Conservation (phyloP, 2,113 vertebrate genomes). For the Monopterus albus region DNA sequence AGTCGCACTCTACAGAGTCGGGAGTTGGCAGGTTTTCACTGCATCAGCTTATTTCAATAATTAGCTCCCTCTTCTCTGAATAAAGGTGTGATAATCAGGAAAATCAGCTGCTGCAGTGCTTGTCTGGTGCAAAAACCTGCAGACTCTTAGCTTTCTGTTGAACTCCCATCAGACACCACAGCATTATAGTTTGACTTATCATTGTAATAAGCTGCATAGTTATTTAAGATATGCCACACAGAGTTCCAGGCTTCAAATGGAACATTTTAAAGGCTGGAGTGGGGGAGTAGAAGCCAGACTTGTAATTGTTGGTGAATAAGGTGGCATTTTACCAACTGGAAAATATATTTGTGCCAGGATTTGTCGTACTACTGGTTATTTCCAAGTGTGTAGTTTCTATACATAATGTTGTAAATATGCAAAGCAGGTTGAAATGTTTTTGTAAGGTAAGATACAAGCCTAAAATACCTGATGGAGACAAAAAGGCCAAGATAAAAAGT, state of each 20-base stretch:
- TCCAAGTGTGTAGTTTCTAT: no score
- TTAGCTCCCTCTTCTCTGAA: slow-evolving; percentile 38
- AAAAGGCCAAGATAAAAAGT: no score
- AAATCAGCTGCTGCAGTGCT: slow-evolving; percentile 53
- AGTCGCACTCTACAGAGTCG: background rate
- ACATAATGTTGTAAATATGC: no score
- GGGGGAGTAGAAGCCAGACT: no score
- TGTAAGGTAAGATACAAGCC: no score
- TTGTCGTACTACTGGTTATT: no score
- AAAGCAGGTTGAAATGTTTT: no score
- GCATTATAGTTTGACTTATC: background rate
- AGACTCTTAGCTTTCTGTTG: slow-evolving; percentile 32
- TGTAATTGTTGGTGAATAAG: no score
- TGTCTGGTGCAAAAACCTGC: slow-evolving; percentile 33
- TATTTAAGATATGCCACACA: no score
- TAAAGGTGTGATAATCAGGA: slow-evolving; percentile 38
- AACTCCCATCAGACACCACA: background rate
- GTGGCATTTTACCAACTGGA: no score
- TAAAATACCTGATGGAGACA: no score
- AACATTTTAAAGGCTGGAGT: background rate
- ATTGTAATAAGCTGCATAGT: background rate
- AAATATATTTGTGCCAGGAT: no score
- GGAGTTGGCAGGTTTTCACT: slow-evolving; percentile 21
- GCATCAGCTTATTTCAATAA: slow-evolving; percentile 49
- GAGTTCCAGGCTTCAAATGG: background rate